Evolutionary conservation across 2,113 vertebrate species (phyloP).

Genomic region (Catharus bicknelli): DNA sequence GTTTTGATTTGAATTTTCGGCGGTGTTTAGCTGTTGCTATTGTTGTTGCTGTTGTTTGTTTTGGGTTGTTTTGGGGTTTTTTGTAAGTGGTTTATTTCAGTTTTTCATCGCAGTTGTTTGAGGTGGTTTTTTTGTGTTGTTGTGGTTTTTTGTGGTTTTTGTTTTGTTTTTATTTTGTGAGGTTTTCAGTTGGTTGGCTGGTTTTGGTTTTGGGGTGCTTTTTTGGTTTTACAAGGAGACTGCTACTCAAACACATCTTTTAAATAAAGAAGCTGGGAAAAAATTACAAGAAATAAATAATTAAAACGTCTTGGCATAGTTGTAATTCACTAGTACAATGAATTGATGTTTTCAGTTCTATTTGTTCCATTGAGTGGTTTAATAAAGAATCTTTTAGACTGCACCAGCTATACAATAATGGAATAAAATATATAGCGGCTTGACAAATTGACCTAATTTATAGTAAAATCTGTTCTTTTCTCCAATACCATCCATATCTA

Average conservation of each 20-base stretch:
- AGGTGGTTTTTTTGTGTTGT: no score
- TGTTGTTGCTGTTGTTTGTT: no score
- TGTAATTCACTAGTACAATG: not conserved
- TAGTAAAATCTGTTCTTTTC: not conserved
- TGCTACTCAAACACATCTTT: not conserved
- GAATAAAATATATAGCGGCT: not conserved
- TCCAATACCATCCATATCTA: not conserved
- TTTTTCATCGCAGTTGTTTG: no score
- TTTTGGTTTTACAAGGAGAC: not conserved
- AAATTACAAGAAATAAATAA: not conserved
- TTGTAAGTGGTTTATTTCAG: no score
- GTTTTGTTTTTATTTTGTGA: not conserved
- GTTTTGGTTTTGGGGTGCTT: not conserved
- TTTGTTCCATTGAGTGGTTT: not conserved
- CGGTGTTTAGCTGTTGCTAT: no score
- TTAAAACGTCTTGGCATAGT: not conserved
- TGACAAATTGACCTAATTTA: not conserved
- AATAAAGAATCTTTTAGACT: not conserved
- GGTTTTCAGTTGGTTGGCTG: not conserved
- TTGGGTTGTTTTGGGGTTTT: no score
- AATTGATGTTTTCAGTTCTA: not conserved
- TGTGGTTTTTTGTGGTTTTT: not conserved
- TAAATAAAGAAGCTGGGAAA: not conserved
- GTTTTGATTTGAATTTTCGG: not conserved
- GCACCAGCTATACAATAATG: not conserved